These are phyloP conservation scores for Branchinecta sandiegonensis DNA, from an alignment of 2,888 invertebrate species.

Conservation along the genomic window DNA sequence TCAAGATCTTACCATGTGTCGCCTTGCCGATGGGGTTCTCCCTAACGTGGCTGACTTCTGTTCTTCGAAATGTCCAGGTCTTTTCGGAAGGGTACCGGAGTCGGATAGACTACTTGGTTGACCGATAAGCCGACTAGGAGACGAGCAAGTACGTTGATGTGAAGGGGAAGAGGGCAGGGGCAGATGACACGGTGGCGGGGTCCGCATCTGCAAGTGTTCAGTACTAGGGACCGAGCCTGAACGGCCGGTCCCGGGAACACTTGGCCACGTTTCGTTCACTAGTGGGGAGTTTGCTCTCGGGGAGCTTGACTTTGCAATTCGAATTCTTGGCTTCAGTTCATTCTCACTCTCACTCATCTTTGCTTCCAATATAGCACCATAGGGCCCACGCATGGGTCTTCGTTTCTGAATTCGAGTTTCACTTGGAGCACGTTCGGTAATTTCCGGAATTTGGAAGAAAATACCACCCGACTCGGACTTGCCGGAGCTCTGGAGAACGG, in stretches of 20 bases:
- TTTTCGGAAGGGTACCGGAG: not conserved
- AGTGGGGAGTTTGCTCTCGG: constrained; percentile 26
- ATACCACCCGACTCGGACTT: too few relatives aligned
- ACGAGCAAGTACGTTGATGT: constrained; percentile 1
- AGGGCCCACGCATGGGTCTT: constrained; percentile 56
- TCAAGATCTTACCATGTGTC: not conserved
- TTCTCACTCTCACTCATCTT: constrained; percentile 57
- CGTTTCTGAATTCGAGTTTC: constrained; percentile 40
- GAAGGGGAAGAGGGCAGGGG: not conserved
- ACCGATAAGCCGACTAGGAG: not conserved
- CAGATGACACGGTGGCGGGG: not conserved
- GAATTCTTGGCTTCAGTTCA: constrained; percentile 31
- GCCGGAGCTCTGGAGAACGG: too few relatives aligned
- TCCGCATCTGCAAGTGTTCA: not conserved
- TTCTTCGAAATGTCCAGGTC: not conserved
- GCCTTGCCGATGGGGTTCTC: not conserved
- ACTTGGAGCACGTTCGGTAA: constrained; percentile 27
- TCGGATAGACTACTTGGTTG: not conserved
- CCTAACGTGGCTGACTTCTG: not conserved
- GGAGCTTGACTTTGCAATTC: constrained; percentile 28
- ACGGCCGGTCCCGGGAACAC: not conserved
- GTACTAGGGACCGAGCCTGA: not conserved
- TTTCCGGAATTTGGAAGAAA: not conserved
- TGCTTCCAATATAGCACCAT: constrained; percentile 63
- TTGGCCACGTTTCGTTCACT: too few relatives aligned